Evolutionary conservation across 2,888 invertebrate species (phyloP).

Genomic region (Pseudeuparius sepicola): DNA sequence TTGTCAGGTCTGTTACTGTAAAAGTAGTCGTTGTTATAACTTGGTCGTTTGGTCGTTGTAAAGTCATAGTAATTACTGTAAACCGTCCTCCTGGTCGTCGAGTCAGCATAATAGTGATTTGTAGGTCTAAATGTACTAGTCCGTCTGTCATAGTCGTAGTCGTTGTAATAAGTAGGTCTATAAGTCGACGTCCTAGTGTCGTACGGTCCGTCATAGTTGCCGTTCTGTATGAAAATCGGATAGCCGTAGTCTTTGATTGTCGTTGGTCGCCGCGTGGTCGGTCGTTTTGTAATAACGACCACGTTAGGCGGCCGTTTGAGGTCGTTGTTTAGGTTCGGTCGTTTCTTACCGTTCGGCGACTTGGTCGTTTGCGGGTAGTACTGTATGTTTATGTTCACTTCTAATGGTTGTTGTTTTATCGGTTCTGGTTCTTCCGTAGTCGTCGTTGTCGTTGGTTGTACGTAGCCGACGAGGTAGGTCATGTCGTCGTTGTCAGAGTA

Average conservation of each 20-base stretch:
- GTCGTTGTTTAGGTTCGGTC: conserved; percentile 14
- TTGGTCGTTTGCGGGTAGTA: conserved; percentile 23
- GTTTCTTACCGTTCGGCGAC: conserved; percentile 19
- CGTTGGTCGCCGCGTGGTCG: conserved; percentile 7
- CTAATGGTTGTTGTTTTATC: conserved; percentile 21
- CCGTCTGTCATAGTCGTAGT: conserved; percentile 9
- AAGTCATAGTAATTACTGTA: background rate
- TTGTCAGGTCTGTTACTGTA: background rate
- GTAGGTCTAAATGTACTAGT: conserved; percentile 10
- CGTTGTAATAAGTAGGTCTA: conserved; percentile 4
- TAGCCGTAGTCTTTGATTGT: conserved; percentile 8
- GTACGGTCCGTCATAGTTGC: conserved; percentile 10
- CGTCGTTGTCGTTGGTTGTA: conserved; percentile 16
- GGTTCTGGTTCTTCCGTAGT: background rate
- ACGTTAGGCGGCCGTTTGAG: conserved; percentile 11
- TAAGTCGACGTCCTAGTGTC: too few species aligned
- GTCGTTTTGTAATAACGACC: conserved; percentile 18
- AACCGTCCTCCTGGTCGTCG: background rate
- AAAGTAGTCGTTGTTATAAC: background rate
- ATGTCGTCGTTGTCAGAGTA: conserved; percentile 19
- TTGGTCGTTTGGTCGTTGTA: too few species aligned
- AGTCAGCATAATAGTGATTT: background rate
- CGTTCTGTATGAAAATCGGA: conserved; percentile 17
- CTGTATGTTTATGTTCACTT: conserved; percentile 32
- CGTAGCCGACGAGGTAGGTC: conserved; percentile 23